These are phyloP conservation scores for Drosophila asahinai DNA, from an alignment of 1,140 invertebrate genomes.

Conservation along the genomic window DNA sequence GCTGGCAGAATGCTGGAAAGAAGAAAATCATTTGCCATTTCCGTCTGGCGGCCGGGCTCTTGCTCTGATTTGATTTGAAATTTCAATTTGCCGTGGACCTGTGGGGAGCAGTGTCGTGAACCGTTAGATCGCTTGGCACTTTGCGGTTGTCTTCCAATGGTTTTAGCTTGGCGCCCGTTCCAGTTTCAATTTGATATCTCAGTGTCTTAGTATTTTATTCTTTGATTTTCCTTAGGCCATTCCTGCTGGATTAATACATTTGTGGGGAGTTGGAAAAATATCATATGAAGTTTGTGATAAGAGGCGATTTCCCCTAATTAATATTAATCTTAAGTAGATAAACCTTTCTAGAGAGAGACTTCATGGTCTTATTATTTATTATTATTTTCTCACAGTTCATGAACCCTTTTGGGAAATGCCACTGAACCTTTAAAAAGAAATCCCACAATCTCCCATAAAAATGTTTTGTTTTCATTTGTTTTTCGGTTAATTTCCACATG, in stretches of 20 bases:
- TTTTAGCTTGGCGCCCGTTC: conserved; percentile 19
- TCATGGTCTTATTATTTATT: no score
- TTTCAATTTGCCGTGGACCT: conserved; percentile 67
- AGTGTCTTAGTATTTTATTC: conserved; percentile 5
- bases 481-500: conserved; percentile 42
- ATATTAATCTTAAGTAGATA: not conserved
- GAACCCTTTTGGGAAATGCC: not conserved
- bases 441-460: not conserved
- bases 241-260: conserved; percentile 51
- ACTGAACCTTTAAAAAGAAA: conserved; percentile 6
- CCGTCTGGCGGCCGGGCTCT: conserved; percentile 47
- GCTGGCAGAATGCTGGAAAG: conserved; percentile 35
- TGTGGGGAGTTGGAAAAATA: conserved; percentile 1
- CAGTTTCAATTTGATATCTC: conserved; percentile 18
- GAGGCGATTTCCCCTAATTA: not conserved
- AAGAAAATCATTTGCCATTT: conserved; percentile 58
- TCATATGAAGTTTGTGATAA: not conserved
- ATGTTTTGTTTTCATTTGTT: conserved; percentile 2
- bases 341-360: no score
- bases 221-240: conserved; percentile 16
- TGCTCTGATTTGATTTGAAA: conserved; percentile 72
- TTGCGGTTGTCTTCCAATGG: conserved; percentile 52
- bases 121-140: conserved; percentile 58
- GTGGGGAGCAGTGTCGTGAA: conserved; percentile 59
- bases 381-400: not conserved